phyloP scores from a whole-genome alignment of 2,113 vertebrate genomes.

The Malaclemys terrapin region DNA sequence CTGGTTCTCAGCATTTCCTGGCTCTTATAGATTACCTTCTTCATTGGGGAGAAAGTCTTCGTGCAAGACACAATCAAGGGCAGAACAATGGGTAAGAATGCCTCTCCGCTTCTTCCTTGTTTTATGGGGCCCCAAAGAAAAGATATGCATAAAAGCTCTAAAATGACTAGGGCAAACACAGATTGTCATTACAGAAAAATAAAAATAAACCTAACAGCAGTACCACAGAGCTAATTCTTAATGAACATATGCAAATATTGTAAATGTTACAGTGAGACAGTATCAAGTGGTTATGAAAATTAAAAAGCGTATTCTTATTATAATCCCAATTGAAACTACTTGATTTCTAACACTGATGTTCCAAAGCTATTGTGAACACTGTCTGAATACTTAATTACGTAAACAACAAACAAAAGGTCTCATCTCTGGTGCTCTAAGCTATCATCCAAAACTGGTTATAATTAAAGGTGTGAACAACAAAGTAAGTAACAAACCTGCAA shows the following conservation, averaged over 20 bases:
- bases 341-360: conserved; percentile 66
- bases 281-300: conserved; percentile 14
- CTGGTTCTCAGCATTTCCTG: conserved; percentile 29
- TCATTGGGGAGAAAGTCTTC: not conserved
- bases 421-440: conserved; percentile 61
- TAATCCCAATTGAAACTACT: conserved; percentile 54
- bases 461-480: conserved; percentile 82
- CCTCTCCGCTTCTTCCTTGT: not conserved
- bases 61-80: conserved; percentile 11
- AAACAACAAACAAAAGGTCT: conserved; percentile 78
- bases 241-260: conserved; percentile 41
- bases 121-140: conserved; percentile 1
- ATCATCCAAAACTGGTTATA: conserved; percentile 75
- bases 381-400: conserved; percentile 70
- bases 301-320: conserved; percentile 40
- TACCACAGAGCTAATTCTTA: conserved; percentile 28
- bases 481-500: conserved; percentile 76
- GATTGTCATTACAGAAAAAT: not conserved
- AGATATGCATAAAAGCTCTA: not conserved
- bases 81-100: conserved; percentile 6
- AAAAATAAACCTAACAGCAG: not conserved
- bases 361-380: conserved; percentile 50
- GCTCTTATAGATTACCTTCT: conserved; percentile 34
- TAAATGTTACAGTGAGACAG: conserved; percentile 43
- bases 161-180: not conserved